Evolutionary conservation across 2,888 invertebrate species (phyloP).

Genomic region (Brachyptera putata): DNA sequence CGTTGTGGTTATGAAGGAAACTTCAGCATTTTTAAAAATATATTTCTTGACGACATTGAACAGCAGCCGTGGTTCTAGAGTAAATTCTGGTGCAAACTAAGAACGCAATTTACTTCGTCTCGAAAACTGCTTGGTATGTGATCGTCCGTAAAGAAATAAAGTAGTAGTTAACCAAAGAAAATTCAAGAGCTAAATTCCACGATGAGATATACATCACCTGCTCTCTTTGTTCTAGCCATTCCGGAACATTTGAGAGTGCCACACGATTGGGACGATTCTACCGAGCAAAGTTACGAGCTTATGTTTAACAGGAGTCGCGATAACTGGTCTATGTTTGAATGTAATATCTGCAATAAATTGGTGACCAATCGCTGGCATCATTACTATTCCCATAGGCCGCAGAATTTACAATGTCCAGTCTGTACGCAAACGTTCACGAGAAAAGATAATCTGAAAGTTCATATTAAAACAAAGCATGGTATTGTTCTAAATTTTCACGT

Average conservation of each 20-base stretch:
- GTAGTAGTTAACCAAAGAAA: too few species aligned
- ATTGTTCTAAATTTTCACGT: not conserved
- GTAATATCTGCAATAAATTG: conserved; percentile 60
- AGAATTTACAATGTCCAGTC: conserved; percentile 58
- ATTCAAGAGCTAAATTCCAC: too few species aligned
- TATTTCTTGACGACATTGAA: too few species aligned
- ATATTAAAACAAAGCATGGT: conserved; percentile 59
- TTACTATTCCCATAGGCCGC: conserved; percentile 60
- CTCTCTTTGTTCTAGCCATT: conserved; percentile 26
- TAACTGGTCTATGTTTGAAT: conserved; percentile 48
- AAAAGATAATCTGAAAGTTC: conserved; percentile 63
- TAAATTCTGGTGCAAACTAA: too few species aligned
- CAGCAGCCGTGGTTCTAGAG: too few species aligned
- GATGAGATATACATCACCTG: not conserved
- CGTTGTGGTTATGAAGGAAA: too few species aligned
- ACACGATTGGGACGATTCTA: conserved; percentile 13
- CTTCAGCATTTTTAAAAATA: too few species aligned
- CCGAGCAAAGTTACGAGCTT: conserved; percentile 24
- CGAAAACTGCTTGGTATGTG: too few species aligned
- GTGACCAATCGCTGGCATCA: conserved; percentile 66
- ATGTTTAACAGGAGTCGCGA: conserved; percentile 25
- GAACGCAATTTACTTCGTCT: too few species aligned
- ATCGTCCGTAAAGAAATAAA: too few species aligned
- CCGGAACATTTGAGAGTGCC: conserved; percentile 20
- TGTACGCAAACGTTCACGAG: conserved; percentile 60